These are phyloP conservation scores for Dicrurus megarhynchus DNA, from an alignment of 2,113 vertebrate genomes.

Conservation along the genomic window DNA sequence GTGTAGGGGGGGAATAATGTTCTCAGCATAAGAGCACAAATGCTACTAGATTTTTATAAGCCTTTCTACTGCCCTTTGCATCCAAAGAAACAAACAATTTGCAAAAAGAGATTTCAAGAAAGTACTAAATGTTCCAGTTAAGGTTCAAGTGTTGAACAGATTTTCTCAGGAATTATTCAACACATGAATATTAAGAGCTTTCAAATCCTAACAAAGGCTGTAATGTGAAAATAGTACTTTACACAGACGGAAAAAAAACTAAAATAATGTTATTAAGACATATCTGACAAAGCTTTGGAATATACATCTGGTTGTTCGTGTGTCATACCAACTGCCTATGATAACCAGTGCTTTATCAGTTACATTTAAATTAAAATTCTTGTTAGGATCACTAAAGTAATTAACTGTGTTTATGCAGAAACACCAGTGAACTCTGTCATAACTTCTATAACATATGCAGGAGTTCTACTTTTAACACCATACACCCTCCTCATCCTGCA, in stretches of 20 bases:
- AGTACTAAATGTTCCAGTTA: conserved; percentile 65
- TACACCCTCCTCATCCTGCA: background rate
- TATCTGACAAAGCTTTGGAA: conserved; percentile 15
- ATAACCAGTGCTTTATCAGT: background rate
- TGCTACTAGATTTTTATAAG: conserved; percentile 51
- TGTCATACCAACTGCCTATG: background rate
- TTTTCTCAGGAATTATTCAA: conserved; percentile 68
- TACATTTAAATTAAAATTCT: background rate
- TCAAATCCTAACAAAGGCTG: conserved; percentile 51
- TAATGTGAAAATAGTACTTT: conserved; percentile 49
- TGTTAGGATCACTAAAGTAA: background rate
- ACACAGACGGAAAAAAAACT: conserved; percentile 47
- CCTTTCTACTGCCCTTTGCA: conserved; percentile 46
- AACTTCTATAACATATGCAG: background rate
- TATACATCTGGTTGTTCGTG: conserved; percentile 38
- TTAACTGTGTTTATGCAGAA: background rate
- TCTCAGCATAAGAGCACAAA: conserved; percentile 34
- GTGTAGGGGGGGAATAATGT: background rate
- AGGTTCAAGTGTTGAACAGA: conserved; percentile 64
- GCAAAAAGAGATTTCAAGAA: conserved; percentile 41
- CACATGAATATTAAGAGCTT: conserved; percentile 68
- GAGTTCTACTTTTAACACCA: background rate
- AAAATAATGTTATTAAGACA: background rate
- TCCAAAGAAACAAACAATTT: conserved; percentile 48
- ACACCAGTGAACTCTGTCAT: background rate